These are phyloP conservation scores for Ips nitidus DNA, from an alignment of 1,140 invertebrate genomes.

Conservation along the genomic window DNA sequence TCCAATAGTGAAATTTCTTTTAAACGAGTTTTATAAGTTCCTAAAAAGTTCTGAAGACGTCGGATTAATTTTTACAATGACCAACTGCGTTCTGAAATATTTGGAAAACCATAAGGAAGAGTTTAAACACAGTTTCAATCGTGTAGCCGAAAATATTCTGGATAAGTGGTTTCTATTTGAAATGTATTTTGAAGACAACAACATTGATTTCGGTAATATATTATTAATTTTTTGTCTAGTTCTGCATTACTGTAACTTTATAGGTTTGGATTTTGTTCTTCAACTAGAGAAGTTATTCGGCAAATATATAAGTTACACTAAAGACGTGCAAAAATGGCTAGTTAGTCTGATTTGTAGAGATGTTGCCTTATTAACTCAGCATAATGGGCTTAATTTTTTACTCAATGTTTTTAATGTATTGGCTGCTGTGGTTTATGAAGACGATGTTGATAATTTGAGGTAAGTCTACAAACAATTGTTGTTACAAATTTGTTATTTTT, in stretches of 20 bases:
- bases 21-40: slow-evolving; percentile 37
- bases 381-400: slow-evolving; percentile 11
- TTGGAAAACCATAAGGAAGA: slow-evolving; percentile 13
- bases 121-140: slow-evolving; percentile 10
- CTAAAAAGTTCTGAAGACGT: slow-evolving; percentile 6
- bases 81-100: slow-evolving; percentile 7
- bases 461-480: slow-evolving; percentile 4
- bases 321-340: slow-evolving; percentile 25
- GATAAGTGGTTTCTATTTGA: slow-evolving; percentile 22
- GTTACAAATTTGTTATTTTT: not conserved
- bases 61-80: slow-evolving; percentile 7
- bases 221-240: not conserved
- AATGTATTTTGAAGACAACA: slow-evolving; percentile 19
- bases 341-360: slow-evolving; percentile 14
- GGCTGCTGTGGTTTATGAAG: slow-evolving; percentile 11
- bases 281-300: slow-evolving; percentile 16
- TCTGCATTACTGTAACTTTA: not conserved
- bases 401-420: slow-evolving; percentile 23
- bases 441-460: slow-evolving; percentile 14
- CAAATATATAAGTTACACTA: not conserved
- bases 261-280: slow-evolving; percentile 29
- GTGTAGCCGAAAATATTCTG: slow-evolving; percentile 13
- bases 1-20: slow-evolving; percentile 23
- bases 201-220: slow-evolving; percentile 14
- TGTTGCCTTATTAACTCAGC: not conserved